phyloP scores from a whole-genome alignment of 2,113 vertebrate genomes.

The Podiceps cristatus region DNA sequence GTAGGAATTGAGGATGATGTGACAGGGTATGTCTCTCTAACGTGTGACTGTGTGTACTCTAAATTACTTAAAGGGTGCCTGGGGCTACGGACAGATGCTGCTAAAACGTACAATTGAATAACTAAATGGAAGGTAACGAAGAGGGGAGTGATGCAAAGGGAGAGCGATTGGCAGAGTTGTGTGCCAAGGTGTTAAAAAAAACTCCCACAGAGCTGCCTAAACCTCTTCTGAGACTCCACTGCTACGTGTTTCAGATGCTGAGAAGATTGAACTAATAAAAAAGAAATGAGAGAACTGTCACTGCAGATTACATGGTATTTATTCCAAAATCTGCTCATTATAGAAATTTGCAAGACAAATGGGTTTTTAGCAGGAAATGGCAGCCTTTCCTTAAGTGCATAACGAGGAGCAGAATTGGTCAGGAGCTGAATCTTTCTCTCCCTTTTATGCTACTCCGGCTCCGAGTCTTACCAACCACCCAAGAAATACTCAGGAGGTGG shows the following conservation, averaged over 20 bases:
- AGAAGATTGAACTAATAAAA: slow-evolving; percentile 81
- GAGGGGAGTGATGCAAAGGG: not conserved
- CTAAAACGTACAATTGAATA: slow-evolving; percentile 47
- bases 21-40: not conserved
- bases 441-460: slow-evolving; percentile 21
- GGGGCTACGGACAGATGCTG: slow-evolving; percentile 47
- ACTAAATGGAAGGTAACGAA: slow-evolving; percentile 27
- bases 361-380: slow-evolving; percentile 73
- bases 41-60: not conserved
- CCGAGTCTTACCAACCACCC: slow-evolving; percentile 57
- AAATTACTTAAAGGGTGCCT: slow-evolving; percentile 56
- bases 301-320: slow-evolving; percentile 80
- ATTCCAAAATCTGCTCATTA: slow-evolving; percentile 81
- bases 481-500: not conserved
- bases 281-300: slow-evolving; percentile 81
- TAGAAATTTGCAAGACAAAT: slow-evolving; percentile 82
- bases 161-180: not conserved
- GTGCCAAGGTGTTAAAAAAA: slow-evolving; percentile 64
- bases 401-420: slow-evolving; percentile 33
- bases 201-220: slow-evolving; percentile 59
- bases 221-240: slow-evolving; percentile 63
- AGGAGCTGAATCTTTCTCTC: slow-evolving; percentile 4
- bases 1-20: not conserved
- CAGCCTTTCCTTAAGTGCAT: slow-evolving; percentile 70
- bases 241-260: slow-evolving; percentile 77